Percentiles rank a stretch among this genome's conserved stretches.
Evolutionary conservation across 2,113 vertebrate species (phyloP).

Genomic region (Takifugu bimaculatus): DNA sequence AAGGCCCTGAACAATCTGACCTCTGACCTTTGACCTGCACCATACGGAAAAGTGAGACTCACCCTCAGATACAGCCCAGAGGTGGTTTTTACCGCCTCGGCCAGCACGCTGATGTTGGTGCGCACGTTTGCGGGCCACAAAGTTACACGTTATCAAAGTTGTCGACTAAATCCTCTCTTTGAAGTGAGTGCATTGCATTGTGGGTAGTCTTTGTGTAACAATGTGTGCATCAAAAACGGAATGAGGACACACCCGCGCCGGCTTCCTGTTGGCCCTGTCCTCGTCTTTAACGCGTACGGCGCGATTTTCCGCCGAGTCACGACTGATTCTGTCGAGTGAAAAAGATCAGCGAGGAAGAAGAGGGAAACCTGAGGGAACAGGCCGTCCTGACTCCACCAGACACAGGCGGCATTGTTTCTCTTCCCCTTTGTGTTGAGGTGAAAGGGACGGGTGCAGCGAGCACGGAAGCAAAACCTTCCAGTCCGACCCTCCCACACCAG

Average conservation of each 20-base stretch:
- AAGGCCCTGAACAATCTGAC: too few species aligned
- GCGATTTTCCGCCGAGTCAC: too few species aligned
- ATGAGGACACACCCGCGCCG: not conserved
- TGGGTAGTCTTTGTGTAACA: not conserved
- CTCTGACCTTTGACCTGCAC: too few species aligned
- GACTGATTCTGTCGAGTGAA: not conserved
- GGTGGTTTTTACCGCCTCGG: too few species aligned
- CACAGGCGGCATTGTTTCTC: not conserved
- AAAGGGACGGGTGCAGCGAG: slow-evolving; percentile 14
- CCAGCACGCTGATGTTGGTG: too few species aligned
- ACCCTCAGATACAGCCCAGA: too few species aligned
- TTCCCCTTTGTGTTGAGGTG: slow-evolving; percentile 16
- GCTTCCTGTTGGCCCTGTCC: slow-evolving; percentile 28
- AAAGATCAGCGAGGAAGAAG: not conserved
- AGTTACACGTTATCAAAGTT: not conserved
- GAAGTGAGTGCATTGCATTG: not conserved
- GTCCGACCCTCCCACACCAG: not conserved
- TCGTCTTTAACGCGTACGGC: rapidly evolving
- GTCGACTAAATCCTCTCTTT: not conserved
- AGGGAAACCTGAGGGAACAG: slow-evolving; percentile 22
- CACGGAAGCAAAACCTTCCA: not conserved
- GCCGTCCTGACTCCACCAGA: not conserved
- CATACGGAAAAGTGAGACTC: too few species aligned
- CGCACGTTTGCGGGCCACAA: too few species aligned
- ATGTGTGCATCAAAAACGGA: too few species aligned